Conservation (phyloP, 2,113 vertebrate genomes). For the Hipposideros armiger region DNA sequence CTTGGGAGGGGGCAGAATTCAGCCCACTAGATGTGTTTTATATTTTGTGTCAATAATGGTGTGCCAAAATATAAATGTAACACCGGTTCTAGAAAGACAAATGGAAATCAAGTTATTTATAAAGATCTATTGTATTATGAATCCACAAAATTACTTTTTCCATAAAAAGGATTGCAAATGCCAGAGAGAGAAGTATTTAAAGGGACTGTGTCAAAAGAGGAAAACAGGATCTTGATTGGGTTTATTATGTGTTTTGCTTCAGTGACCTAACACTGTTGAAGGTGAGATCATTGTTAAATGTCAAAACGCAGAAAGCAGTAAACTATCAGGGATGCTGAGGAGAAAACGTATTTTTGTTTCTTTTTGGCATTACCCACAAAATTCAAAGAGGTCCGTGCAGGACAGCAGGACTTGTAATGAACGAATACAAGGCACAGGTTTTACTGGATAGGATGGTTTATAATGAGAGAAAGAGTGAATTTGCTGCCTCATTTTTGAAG, state of each 20-base stretch:
- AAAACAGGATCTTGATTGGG: background rate
- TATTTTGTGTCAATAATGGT: background rate
- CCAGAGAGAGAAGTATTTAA: background rate
- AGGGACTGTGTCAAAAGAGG: background rate
- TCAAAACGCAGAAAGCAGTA: slow-evolving; percentile 41
- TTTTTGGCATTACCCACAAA: background rate
- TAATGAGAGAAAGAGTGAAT: background rate
- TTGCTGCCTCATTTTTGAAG: slow-evolving; percentile 3
- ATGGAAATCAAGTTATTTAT: background rate
- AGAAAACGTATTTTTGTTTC: background rate
- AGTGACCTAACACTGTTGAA: background rate
- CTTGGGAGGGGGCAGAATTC: fast-evolving
- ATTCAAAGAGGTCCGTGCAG: background rate
- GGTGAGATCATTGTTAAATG: slow-evolving; percentile 52
- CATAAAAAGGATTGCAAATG: background rate
- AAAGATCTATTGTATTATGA: background rate
- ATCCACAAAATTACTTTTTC: background rate
- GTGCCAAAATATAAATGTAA: background rate
- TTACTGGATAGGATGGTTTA: background rate
- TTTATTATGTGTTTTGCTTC: slow-evolving; percentile 49
- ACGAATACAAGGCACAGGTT: background rate
- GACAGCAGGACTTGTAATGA: background rate
- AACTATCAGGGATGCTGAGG: background rate
- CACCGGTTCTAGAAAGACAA: background rate
- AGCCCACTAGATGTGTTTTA: background rate